Evolutionary conservation across 2,797 vertebrate species (phyloP).

Genomic region (Remorina albescens): DNA sequence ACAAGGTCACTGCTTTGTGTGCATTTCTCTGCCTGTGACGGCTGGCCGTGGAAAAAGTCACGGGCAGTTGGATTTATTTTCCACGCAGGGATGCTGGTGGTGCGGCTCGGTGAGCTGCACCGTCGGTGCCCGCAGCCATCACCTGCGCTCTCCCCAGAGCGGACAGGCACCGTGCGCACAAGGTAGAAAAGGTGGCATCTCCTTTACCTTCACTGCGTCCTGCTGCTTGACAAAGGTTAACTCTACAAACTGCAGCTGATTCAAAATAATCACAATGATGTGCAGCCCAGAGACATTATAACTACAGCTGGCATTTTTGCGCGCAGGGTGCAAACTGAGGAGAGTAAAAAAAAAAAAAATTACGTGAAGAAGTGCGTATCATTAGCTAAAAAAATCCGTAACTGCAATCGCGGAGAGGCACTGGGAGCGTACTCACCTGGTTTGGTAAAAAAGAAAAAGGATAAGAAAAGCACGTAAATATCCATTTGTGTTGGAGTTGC

Average conservation of each 20-base stretch:
- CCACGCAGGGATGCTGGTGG: background rate
- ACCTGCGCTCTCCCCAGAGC: slow-evolving; percentile 56
- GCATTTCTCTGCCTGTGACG: slow-evolving; percentile 18
- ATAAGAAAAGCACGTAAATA: slow-evolving; percentile 79
- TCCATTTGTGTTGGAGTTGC: slow-evolving; percentile 81
- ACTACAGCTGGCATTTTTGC: slow-evolving; percentile 11
- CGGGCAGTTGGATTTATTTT: slow-evolving; percentile 31
- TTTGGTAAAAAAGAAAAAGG: slow-evolving; percentile 74
- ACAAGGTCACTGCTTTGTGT: background rate
- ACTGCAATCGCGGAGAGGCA: too few relatives aligned
- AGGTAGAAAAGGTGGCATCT: slow-evolving; percentile 35
- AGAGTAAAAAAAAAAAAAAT: slow-evolving; percentile 8
- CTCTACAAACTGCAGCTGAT: slow-evolving; percentile 10
- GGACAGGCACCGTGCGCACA: slow-evolving; percentile 24
- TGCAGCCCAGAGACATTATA: background rate
- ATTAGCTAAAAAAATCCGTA: slow-evolving; percentile 1
- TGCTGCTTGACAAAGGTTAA: background rate
- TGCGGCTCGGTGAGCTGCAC: slow-evolving; percentile 13
- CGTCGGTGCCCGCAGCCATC: slow-evolving; percentile 45
- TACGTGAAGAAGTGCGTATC: slow-evolving; percentile 17
- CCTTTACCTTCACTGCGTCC: background rate
- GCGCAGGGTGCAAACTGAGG: slow-evolving; percentile 42
- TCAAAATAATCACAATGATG: background rate
- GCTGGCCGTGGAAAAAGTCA: slow-evolving; percentile 28
- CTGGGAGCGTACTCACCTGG: slow-evolving; percentile 71